phyloP scores from a whole-genome alignment of 1,140 invertebrate species.

The Andrena cerasifolii region DNA sequence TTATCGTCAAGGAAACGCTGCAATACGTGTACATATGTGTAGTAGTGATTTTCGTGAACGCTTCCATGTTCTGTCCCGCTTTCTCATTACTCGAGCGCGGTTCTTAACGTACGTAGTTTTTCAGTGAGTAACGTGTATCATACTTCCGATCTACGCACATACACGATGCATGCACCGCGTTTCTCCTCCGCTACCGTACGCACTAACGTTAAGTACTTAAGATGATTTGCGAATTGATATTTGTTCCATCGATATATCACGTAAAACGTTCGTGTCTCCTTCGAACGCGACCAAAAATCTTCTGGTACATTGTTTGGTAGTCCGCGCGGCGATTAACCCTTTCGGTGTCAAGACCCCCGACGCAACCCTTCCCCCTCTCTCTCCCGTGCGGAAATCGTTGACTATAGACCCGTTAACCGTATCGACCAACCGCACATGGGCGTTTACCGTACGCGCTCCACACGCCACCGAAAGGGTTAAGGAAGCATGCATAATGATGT shows the following conservation, averaged over 20 bases:
- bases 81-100: slow-evolving; percentile 49
- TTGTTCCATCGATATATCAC: slow-evolving; percentile 19
- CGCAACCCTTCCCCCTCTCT: too few species aligned
- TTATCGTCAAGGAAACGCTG: slow-evolving; percentile 46
- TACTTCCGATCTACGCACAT: slow-evolving; percentile 25
- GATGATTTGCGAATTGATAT: slow-evolving; percentile 25
- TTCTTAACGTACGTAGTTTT: slow-evolving; percentile 29
- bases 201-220: slow-evolving; percentile 42
- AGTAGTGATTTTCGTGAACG: slow-evolving; percentile 54
- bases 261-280: slow-evolving; percentile 28
- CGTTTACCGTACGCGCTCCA: too few species aligned
- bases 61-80: slow-evolving; percentile 57
- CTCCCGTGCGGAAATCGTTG: too few species aligned
- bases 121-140: slow-evolving; percentile 56
- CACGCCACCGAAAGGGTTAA: too few species aligned
- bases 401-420: too few species aligned
- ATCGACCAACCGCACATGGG: too few species aligned
- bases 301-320: slow-evolving; percentile 10
- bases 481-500: slow-evolving; percentile 30
- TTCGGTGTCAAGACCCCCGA: too few species aligned
- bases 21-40: slow-evolving; percentile 61
- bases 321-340: slow-evolving; percentile 4
- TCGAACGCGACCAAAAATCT: slow-evolving; percentile 33
- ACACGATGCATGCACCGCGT: slow-evolving; percentile 16
- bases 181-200: slow-evolving; percentile 23